Conservation (phyloP, 2,113 vertebrate genomes). For the Ifrita kowaldi region DNA sequence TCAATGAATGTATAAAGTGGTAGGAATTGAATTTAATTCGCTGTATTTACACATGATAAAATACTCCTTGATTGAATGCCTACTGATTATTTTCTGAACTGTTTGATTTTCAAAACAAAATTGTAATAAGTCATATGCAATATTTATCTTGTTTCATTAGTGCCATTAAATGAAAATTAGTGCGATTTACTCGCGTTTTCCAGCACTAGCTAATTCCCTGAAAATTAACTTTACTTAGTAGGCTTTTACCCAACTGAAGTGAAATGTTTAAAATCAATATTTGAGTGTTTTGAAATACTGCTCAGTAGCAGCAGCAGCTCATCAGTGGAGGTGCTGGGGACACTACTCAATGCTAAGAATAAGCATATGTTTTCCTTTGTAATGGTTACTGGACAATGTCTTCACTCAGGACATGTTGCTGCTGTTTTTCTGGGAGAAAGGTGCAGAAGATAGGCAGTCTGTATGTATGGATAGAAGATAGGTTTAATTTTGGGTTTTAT, state of each 20-base stretch:
- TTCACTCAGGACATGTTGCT: not conserved
- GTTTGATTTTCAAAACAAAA: slow-evolving; percentile 64
- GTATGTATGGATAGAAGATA: not conserved
- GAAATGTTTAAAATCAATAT: slow-evolving; percentile 72
- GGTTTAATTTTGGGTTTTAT: not conserved
- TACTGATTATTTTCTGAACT: slow-evolving; percentile 55
- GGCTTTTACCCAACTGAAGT: slow-evolving; percentile 50
- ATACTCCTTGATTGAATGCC: slow-evolving; percentile 18
- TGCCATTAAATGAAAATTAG: slow-evolving; percentile 56
- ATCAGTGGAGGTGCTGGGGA: not conserved
- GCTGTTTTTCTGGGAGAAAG: not conserved
- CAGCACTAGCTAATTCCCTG: slow-evolving; percentile 52
- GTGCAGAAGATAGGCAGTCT: not conserved
- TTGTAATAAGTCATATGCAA: slow-evolving; percentile 48
- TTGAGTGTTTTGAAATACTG: slow-evolving; percentile 44
- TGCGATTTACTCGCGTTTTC: slow-evolving; percentile 16
- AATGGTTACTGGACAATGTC: not conserved
- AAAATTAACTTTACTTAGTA: slow-evolving; percentile 62
- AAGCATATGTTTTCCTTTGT: not conserved
- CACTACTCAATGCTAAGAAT: not conserved
- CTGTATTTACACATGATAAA: slow-evolving; percentile 12
- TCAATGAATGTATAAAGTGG: slow-evolving; percentile 23
- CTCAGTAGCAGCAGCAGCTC: slow-evolving; percentile 16
- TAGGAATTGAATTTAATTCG: slow-evolving; percentile 46
- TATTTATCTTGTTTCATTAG: slow-evolving; percentile 66